Evolutionary conservation across 2,113 vertebrate species (phyloP).

Genomic region (Xenus cinereus): DNA sequence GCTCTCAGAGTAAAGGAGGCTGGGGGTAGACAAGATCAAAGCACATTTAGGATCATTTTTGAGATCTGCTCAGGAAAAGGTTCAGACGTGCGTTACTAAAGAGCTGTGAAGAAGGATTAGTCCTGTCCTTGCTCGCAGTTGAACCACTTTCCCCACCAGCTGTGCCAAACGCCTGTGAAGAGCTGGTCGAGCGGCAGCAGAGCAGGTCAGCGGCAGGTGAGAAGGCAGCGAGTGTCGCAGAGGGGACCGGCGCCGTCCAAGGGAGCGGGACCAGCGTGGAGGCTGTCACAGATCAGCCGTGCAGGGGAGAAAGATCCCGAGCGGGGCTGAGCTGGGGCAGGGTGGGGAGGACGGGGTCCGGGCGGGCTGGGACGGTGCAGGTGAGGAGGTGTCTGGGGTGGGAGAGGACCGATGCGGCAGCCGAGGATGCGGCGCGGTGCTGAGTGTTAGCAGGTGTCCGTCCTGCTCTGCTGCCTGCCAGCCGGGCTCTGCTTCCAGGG

Average conservation of each 20-base stretch:
- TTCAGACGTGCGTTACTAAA: conserved; percentile 35
- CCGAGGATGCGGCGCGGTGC: neutral
- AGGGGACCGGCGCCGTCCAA: neutral
- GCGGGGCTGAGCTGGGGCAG: neutral
- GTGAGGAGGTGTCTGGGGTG: neutral
- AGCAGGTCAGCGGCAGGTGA: neutral
- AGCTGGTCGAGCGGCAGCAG: neutral
- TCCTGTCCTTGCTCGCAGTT: neutral
- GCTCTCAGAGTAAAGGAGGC: neutral
- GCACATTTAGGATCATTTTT: neutral
- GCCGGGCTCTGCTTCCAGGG: neutral
- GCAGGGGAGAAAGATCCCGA: neutral
- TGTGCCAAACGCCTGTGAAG: neutral
- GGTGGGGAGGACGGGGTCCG: neutral
- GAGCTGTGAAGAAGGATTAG: conserved; percentile 38
- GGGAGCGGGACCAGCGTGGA: fast-evolving
- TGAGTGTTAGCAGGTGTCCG: neutral
- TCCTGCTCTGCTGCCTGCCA: conserved; percentile 24
- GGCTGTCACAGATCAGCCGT: fast-evolving
- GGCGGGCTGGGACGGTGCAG: neutral
- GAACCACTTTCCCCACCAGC: neutral
- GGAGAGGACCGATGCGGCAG: neutral
- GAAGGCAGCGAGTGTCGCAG: neutral
- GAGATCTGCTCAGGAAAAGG: conserved; percentile 27
- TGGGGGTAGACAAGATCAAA: neutral